Evolutionary conservation across 2,888 invertebrate genomes (phyloP).

Genomic region (Loripinus fragilis): DNA sequence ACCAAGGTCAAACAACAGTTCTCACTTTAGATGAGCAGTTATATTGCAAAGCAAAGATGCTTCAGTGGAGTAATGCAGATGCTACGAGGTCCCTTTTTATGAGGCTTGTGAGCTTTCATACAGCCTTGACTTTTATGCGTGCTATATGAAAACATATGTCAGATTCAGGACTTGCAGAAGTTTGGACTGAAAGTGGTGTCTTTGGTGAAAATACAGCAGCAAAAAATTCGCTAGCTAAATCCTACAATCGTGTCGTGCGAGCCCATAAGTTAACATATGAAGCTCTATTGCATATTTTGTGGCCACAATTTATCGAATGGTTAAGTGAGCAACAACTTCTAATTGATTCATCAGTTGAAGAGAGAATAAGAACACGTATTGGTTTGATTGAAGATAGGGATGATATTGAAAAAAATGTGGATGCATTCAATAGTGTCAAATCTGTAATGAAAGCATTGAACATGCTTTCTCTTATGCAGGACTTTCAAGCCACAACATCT

Average conservation of each 20-base stretch:
- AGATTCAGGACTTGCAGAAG: constrained; percentile 5
- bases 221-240: constrained; percentile 7
- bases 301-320: constrained; percentile 6
- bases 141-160: not conserved
- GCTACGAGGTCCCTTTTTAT: not conserved
- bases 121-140: constrained; percentile 12
- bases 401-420: constrained; percentile 1
- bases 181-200: constrained; percentile 4
- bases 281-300: not conserved
- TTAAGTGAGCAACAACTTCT: not conserved
- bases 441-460: no score
- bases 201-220: constrained; percentile 27
- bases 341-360: no score
- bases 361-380: no score
- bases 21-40: constrained; percentile 2
- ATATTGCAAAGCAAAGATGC: constrained; percentile 8
- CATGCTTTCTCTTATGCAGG: no score
- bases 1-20: not conserved
- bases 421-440: no score
- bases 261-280: no score
- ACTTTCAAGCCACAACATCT: no score
- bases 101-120: not conserved
- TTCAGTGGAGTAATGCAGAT: not conserved
- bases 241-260: constrained; percentile 12
- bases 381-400: no score